phyloP scores from a whole-genome alignment of 2,113 vertebrate genomes.

The Haplochromis burtoni region DNA sequence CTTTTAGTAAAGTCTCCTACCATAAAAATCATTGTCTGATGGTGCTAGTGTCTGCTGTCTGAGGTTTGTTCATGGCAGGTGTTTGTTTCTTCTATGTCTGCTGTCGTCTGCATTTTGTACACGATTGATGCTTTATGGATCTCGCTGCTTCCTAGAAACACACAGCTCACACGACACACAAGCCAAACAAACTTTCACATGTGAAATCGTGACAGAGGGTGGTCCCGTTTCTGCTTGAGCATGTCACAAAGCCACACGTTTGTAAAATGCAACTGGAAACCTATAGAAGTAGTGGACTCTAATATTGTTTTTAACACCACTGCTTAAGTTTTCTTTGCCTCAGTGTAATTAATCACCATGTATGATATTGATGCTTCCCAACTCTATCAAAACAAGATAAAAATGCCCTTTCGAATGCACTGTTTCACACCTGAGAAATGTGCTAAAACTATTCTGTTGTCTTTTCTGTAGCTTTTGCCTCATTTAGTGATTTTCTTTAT shows the following conservation, averaged over 20 bases:
- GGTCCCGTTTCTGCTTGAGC: background rate
- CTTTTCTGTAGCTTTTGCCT: background rate
- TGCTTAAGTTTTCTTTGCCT: background rate
- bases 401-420: conserved; percentile 60
- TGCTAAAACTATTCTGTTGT: background rate
- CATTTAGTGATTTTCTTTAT: background rate
- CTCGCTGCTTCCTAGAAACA: background rate
- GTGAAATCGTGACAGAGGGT: background rate
- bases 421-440: background rate
- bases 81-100: conserved; percentile 12
- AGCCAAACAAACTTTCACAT: background rate
- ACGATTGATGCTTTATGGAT: background rate
- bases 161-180: background rate
- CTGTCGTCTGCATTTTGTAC: conserved; percentile 10
- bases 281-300: background rate
- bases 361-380: background rate
- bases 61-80: background rate
- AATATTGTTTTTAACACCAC: background rate
- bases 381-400: background rate
- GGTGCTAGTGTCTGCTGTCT: conserved; percentile 38
- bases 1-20: background rate
- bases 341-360: conserved; percentile 15
- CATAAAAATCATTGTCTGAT: conserved; percentile 10
- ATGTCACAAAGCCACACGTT: background rate
- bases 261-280: background rate